Evolutionary conservation across 2,113 vertebrate species (phyloP).

Genomic region (Sminthopsis crassicaudata): DNA sequence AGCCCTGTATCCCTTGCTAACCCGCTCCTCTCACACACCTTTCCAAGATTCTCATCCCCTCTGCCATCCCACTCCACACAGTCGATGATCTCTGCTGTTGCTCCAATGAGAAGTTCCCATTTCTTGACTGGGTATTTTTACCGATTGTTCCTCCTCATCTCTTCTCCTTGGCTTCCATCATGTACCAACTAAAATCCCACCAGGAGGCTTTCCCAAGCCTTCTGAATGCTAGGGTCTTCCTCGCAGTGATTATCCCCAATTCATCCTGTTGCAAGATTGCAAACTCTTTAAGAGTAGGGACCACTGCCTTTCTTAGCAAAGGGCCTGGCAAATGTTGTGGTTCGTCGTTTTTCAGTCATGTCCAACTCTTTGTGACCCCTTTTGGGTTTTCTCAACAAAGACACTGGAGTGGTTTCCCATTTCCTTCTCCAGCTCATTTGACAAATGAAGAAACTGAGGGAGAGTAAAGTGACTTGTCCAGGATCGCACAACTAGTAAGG

Average conservation of each 20-base stretch:
- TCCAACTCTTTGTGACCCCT: neutral
- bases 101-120: too few species aligned
- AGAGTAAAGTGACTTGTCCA: neutral
- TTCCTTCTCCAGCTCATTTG: neutral
- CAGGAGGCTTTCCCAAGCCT: neutral
- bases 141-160: too few species aligned
- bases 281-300: neutral
- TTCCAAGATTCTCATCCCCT: too few species aligned
- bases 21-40: too few species aligned
- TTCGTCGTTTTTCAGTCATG: neutral
- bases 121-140: too few species aligned
- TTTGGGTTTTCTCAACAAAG: neutral
- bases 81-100: too few species aligned
- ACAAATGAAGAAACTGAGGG: neutral
- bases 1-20: too few species aligned
- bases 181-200: neutral
- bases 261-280: neutral
- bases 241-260: neutral
- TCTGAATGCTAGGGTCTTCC: neutral
- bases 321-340: too few species aligned
- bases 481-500: neutral
- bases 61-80: too few species aligned
- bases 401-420: neutral
- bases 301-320: neutral
- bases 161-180: neutral